phyloP scores from a whole-genome alignment of 2,888 invertebrate genomes.

The Tenthredo distinguenda region DNA sequence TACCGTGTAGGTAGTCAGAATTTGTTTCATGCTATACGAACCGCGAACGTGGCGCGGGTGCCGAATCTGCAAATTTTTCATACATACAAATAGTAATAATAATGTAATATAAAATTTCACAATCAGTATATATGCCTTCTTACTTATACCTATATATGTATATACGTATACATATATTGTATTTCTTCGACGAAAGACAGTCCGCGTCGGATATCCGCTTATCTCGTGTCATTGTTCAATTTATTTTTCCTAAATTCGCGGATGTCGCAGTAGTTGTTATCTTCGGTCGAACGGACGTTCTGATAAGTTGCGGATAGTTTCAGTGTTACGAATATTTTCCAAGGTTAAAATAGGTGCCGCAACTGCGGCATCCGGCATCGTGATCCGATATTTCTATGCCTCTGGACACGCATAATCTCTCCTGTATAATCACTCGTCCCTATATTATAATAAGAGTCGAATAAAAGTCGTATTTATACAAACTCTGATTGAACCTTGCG shows the following conservation, averaged over 20 bases:
- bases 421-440: too few relatives aligned
- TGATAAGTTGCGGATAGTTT: not conserved
- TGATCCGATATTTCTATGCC: not conserved
- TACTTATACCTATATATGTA: too few relatives aligned
- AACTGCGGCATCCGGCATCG: not conserved
- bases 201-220: not conserved
- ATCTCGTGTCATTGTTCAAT: not conserved
- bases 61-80: constrained; percentile 20
- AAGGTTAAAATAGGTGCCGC: not conserved
- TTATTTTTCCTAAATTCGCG: not conserved
- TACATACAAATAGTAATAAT: not conserved
- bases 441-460: too few relatives aligned
- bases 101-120: not conserved
- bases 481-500: too few relatives aligned
- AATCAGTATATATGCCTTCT: too few relatives aligned
- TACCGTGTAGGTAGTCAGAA: constrained; percentile 2
- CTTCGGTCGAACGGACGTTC: not conserved
- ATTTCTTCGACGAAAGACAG: not conserved
- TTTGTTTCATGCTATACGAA: constrained; percentile 17
- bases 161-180: not conserved
- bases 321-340: not conserved
- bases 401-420: not conserved
- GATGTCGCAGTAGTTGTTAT: not conserved
- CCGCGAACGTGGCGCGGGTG: not conserved
- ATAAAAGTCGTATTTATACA: too few relatives aligned